Base-by-base conservation (phyloP, 2,888 invertebrate genomes). In the Ennomos quercinarius region DNA sequence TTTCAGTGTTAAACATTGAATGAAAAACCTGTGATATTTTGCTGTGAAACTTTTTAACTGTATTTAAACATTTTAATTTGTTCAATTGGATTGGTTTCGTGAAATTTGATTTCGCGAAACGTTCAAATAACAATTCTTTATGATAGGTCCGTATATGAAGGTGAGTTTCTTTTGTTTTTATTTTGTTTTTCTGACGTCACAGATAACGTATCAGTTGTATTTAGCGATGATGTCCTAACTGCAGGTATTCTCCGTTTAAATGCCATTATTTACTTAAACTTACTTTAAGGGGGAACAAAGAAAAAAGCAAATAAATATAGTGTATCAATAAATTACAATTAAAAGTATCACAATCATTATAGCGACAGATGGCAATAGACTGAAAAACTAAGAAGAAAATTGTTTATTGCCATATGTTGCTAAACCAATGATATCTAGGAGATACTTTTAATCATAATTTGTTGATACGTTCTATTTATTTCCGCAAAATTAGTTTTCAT, bases 131-230 rank as follows among this genome's bases (percentile, higher is more conserved):
- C 66, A 81, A 73, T 83, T 90, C 91, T 91, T 91, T 92, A 92
- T 92, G 91, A 91, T 91, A 91, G 91, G 91, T 83, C 91, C 91
- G 83, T 88, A 90, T 87, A 92, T 92, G 91, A 91, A 92, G 91
- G 91, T 92, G 79, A 91, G 91, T 89, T 68, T 65, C 60, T 57
- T 66, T 67, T 67, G 65, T 66, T 65, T 73, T 72, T 68, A 54
- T 71, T 63, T 70, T 61, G 56, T 49, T 12, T 17, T 56, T 54
- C 39, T 67, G 63, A 65, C 63, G 66, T 68, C 59, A 63, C 12
- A 49, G 62, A 62, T 63, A 64, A 58, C 55, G 55, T 42, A 49
- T 54, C 54, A 41, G n/a, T 13, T 34, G 27, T 27, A 34, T 41
- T 49, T 62, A 58, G 61, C 42, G 47, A 41, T 55, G 41, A 35